Conservation (phyloP, 2,113 vertebrate species). For the Turnix velox region DNA sequence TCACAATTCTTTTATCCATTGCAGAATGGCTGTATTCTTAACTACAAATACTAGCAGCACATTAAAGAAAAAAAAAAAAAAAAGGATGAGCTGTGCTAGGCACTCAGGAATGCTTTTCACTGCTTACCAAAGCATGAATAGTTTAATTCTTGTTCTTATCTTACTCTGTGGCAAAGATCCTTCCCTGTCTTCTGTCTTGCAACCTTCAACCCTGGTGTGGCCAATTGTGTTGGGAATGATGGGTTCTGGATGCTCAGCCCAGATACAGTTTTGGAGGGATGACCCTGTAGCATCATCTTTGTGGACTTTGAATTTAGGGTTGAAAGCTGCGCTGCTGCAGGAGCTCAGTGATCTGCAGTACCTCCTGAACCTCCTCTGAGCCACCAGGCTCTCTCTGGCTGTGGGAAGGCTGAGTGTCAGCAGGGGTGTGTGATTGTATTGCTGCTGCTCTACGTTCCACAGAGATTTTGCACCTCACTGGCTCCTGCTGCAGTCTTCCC, state of each 20-base stretch:
- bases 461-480: slow-evolving; percentile 48
- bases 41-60: neutral
- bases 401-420: neutral
- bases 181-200: neutral
- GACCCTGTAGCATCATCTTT: neutral
- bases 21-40: neutral
- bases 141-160: neutral
- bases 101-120: neutral
- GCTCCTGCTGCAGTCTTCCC: neutral
- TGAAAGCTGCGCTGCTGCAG: neutral
- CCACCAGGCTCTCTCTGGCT: neutral
- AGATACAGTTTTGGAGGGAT: neutral
- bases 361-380: neutral
- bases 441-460: neutral
- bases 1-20: neutral
- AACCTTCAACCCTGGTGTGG: neutral
- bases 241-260: neutral
- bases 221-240: neutral
- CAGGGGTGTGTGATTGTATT: neutral
- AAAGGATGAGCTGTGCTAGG: neutral
- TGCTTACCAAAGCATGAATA: neutral
- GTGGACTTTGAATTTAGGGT: neutral
- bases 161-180: neutral
- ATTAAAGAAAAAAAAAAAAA: neutral
- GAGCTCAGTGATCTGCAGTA: neutral